Percentiles rank a stretch among this genome's conserved stretches.
These are phyloP conservation scores for Notiomystis cincta DNA, from an alignment of 2,113 vertebrate genomes.

Conservation along the genomic window DNA sequence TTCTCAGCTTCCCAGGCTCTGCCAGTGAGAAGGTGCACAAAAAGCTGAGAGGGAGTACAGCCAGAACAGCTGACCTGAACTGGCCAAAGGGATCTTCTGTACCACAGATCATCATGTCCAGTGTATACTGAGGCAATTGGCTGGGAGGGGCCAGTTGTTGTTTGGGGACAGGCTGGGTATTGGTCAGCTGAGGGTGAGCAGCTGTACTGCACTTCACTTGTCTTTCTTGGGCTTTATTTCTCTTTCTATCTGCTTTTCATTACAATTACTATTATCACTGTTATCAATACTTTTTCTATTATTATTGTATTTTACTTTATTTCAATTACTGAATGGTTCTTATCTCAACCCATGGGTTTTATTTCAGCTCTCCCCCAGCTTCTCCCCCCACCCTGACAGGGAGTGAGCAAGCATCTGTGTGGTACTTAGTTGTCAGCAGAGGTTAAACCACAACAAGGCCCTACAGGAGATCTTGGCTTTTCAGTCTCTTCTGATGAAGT, in stretches of 20 bases:
- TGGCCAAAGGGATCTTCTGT: neutral
- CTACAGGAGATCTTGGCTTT: neutral
- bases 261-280: neutral
- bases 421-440: neutral
- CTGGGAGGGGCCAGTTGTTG: accelerated
- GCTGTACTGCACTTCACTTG: neutral
- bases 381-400: accelerated
- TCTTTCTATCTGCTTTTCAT: neutral
- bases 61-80: neutral
- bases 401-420: neutral
- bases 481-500: neutral
- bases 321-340: neutral
- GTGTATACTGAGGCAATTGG: neutral
- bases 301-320: neutral
- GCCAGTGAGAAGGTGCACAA: neutral
- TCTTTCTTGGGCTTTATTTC: neutral
- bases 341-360: neutral
- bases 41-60: neutral
- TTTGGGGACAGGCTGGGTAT: neutral
- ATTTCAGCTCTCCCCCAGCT: neutral
- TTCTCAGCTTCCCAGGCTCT: neutral
- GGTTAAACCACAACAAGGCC: neutral
- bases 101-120: neutral
- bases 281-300: neutral
- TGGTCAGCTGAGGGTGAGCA: neutral